Conservation (phyloP, 2,113 vertebrate species). For the Buteo buteo region DNA sequence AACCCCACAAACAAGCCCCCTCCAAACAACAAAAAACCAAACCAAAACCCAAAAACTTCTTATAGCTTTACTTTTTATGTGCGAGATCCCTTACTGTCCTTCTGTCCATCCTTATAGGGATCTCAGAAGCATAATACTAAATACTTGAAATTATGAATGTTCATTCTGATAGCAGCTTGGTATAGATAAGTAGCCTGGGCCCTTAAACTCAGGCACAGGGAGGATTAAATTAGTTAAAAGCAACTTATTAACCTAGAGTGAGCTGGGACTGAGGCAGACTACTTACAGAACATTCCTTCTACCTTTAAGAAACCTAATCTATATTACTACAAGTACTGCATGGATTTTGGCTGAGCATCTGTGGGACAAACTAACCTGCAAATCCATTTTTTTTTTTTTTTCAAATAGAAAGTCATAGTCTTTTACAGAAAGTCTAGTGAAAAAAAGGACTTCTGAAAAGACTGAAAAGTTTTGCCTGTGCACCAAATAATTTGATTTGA, state of each 20-base stretch:
- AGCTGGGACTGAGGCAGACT: background rate
- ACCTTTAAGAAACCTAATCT: background rate
- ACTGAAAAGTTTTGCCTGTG: background rate
- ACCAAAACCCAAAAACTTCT: fast-evolving
- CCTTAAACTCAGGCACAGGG: background rate
- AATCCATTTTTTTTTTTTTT: background rate
- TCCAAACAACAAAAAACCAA: background rate
- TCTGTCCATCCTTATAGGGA: background rate
- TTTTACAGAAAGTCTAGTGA: background rate
- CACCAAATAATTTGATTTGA: background rate
- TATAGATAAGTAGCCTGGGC: background rate
- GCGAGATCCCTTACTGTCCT: background rate
- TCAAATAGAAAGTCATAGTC: background rate
- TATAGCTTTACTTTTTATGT: background rate
- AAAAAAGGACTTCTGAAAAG: background rate
- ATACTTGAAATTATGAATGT: background rate
- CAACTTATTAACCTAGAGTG: background rate
- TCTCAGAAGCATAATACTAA: background rate
- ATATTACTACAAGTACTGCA: background rate
- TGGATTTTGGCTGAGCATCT: background rate
- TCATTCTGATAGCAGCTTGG: background rate
- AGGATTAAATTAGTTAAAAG: background rate
- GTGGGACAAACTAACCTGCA: background rate
- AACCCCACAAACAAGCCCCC: background rate
- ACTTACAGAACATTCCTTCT: background rate